Conservation (phyloP, 2,888 invertebrate genomes). For the Synanthedon andrenaeformis region DNA sequence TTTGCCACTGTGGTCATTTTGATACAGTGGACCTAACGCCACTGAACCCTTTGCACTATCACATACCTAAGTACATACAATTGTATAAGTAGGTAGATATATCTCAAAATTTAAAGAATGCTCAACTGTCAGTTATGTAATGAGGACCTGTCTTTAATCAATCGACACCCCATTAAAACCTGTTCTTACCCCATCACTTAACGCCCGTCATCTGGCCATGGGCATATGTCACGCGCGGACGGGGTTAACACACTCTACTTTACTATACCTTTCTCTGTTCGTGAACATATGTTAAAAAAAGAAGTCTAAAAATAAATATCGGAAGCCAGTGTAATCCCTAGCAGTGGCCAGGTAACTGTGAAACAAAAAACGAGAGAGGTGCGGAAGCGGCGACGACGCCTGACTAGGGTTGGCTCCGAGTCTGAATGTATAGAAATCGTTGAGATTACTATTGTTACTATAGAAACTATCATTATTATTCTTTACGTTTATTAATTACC, state of each 20-base stretch:
- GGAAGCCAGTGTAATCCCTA: not conserved
- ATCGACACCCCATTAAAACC: slow-evolving; percentile 6
- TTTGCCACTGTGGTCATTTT: no score
- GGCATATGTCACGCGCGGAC: slow-evolving; percentile 19
- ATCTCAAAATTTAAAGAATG: no score
- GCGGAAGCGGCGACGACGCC: slow-evolving; percentile 31
- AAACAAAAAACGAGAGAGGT: slow-evolving; percentile 21
- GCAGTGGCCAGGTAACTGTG: not conserved
- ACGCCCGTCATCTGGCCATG: slow-evolving; percentile 21
- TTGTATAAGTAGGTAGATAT: no score
- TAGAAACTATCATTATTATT: no score
- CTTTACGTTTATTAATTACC: no score
- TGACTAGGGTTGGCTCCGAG: no score
- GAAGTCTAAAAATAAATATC: not conserved
- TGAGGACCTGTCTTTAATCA: not conserved
- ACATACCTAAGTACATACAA: no score
- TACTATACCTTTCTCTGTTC: not conserved
- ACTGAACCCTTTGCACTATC: no score
- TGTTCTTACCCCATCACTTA: slow-evolving; percentile 17
- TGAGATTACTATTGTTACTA: no score
- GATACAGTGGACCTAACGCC: no score
- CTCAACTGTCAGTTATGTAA: no score
- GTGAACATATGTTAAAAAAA: not conserved
- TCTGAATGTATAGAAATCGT: no score
- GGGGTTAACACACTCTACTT: not conserved